Conservation (phyloP, 2,113 vertebrate species). For the Hipposideros armiger region DNA sequence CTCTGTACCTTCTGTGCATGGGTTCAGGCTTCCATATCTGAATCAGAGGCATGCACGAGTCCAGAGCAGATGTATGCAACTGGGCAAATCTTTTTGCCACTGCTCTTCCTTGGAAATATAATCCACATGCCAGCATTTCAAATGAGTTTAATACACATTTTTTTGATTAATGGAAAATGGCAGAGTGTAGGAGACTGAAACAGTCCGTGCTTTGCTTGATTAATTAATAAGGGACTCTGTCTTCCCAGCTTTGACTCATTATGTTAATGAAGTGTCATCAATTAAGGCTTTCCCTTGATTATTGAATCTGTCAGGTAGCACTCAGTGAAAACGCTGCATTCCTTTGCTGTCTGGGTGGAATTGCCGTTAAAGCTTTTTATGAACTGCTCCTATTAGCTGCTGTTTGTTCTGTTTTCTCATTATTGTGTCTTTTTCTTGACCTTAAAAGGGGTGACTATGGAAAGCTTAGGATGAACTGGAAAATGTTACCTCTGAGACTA, state of each 20-base stretch:
- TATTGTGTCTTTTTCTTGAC: slow-evolving; percentile 82
- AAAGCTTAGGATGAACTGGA: slow-evolving; percentile 72
- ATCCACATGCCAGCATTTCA: slow-evolving; percentile 85
- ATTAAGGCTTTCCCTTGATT: slow-evolving; percentile 92
- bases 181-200: slow-evolving; percentile 88
- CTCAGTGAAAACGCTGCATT: slow-evolving; percentile 87
- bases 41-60: slow-evolving; percentile 75
- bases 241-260: slow-evolving; percentile 91
- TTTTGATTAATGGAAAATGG: slow-evolving; percentile 90
- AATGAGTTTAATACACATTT: slow-evolving; percentile 87
- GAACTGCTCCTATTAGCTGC: slow-evolving; percentile 81
- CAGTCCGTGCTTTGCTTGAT: slow-evolving; percentile 90
- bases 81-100: slow-evolving; percentile 79
- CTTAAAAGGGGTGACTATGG: slow-evolving; percentile 81
- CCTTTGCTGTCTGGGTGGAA: slow-evolving; percentile 84
- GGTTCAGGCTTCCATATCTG: slow-evolving; percentile 74
- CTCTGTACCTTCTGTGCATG: slow-evolving; percentile 75
- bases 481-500: slow-evolving; percentile 64
- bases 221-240: slow-evolving; percentile 91
- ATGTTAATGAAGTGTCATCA: slow-evolving; percentile 93
- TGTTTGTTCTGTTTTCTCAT: slow-evolving; percentile 86
- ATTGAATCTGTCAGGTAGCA: slow-evolving; percentile 90
- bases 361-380: slow-evolving; percentile 84
- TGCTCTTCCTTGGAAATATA: slow-evolving; percentile 82
- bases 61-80: slow-evolving; percentile 78